Evolutionary conservation across 1,140 invertebrate species (phyloP).

Genomic region (Leptinotarsa undecemlineata): DNA sequence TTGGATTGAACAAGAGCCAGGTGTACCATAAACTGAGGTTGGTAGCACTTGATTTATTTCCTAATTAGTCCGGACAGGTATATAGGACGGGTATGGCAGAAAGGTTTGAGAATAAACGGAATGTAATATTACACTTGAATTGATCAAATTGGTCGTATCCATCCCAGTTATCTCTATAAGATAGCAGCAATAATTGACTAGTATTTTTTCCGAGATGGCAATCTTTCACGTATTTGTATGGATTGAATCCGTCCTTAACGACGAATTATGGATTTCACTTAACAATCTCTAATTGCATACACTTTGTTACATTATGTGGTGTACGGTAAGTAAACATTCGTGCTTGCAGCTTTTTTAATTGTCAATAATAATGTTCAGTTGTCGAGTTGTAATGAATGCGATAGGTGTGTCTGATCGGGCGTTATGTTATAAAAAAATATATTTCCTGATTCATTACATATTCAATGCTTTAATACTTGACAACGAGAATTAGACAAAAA

Average conservation of each 20-base stretch:
- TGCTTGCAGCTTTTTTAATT: neutral
- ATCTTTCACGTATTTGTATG: constrained; percentile 27
- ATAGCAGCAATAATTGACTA: constrained; percentile 31
- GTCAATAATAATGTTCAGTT: constrained; percentile 6
- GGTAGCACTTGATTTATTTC: constrained; percentile 48
- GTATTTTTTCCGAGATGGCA: constrained; percentile 25
- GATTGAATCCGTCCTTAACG: constrained; percentile 26
- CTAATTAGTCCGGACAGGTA: constrained; percentile 49
- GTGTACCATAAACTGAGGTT: constrained; percentile 41
- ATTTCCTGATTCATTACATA: neutral
- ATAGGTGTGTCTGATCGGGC: neutral
- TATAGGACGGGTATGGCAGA: constrained; percentile 44
- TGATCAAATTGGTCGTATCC: constrained; percentile 38
- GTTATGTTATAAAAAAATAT: neutral
- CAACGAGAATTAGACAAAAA: too few species aligned
- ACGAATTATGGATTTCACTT: constrained; percentile 20
- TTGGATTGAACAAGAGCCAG: constrained; percentile 33
- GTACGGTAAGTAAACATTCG: neutral
- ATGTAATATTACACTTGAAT: constrained; percentile 40
- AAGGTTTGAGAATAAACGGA: constrained; percentile 39
- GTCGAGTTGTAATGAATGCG: neutral
- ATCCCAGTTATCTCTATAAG: constrained; percentile 26
- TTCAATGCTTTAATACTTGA: too few species aligned
- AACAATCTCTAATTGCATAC: constrained; percentile 26
- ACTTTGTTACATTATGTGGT: constrained; percentile 14